These are phyloP conservation scores for Drosophila bocki DNA, from an alignment of 1,140 invertebrate species.

Conservation along the genomic window DNA sequence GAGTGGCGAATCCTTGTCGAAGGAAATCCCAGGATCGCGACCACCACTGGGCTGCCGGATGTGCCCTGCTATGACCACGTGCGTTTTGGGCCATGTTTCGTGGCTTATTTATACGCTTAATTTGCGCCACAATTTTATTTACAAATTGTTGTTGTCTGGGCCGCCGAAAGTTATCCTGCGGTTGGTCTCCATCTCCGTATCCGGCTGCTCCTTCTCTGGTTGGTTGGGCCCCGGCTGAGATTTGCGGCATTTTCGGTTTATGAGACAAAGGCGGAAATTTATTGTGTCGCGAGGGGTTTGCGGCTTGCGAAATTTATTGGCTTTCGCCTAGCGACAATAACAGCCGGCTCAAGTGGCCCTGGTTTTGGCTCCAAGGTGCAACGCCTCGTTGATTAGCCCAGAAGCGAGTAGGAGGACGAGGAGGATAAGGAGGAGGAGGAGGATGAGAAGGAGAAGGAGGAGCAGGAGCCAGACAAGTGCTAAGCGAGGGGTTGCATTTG, in stretches of 20 bases:
- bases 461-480: background rate
- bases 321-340: slow-evolving; percentile 30
- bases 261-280: slow-evolving; percentile 77
- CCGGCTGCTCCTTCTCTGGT: background rate
- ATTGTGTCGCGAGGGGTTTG: slow-evolving; percentile 49
- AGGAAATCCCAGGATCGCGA: slow-evolving; percentile 31
- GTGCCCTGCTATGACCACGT: slow-evolving; percentile 36
- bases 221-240: slow-evolving; percentile 51
- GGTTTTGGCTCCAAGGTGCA: slow-evolving; percentile 29
- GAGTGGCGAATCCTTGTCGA: slow-evolving; percentile 30
- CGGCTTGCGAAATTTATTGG: slow-evolving; percentile 53
- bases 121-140: slow-evolving; percentile 82
- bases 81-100: slow-evolving; percentile 43
- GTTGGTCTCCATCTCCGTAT: slow-evolving; percentile 10
- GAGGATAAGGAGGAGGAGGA: too few relatives aligned
- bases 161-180: slow-evolving; percentile 67
- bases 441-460: background rate
- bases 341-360: slow-evolving; percentile 34
- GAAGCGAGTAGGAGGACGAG: background rate
- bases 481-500: slow-evolving; percentile 6
- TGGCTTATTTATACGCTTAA: slow-evolving; percentile 82
- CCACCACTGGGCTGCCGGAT: slow-evolving; percentile 50
- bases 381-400: slow-evolving; percentile 70
- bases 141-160: slow-evolving; percentile 72
- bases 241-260: slow-evolving; percentile 79